Percentiles rank a stretch among this genome's conserved stretches.
These are phyloP conservation scores for Caerostris extrusa DNA, from an alignment of 1,140 invertebrate genomes.

Conservation along the genomic window DNA sequence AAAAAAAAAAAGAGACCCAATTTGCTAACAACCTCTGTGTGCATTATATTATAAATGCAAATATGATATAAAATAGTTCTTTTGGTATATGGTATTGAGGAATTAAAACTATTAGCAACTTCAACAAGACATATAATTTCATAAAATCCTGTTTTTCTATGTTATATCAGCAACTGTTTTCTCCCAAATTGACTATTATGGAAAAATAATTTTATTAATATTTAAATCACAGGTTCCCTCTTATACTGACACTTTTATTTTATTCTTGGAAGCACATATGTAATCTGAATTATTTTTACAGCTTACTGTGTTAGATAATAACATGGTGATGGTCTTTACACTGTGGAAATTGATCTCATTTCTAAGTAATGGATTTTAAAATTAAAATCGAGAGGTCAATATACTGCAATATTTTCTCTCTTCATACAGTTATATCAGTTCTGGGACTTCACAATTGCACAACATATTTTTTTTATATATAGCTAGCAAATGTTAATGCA, in stretches of 20 bases:
- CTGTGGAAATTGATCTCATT: not conserved
- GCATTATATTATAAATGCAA: not conserved
- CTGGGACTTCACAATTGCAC: conserved; percentile 66
- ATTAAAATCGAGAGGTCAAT: conserved; percentile 13
- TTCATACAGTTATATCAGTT: not conserved
- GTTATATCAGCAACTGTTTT: not conserved
- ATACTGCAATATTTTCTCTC: not conserved
- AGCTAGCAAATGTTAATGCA: conserved; percentile 61
- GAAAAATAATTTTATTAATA: conserved; percentile 31
- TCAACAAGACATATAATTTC: not conserved
- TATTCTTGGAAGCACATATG: conserved; percentile 43
- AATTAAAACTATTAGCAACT: not conserved
- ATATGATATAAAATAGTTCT: not conserved
- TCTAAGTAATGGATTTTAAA: not conserved
- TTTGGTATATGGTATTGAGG: not conserved
- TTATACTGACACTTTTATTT: not conserved
- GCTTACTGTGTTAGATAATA: not conserved
- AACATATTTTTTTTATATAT: conserved; percentile 6
- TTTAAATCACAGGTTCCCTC: not conserved
- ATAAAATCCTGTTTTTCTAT: conserved; percentile 13
- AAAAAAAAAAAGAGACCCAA: too few species aligned
- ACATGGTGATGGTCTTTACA: not conserved
- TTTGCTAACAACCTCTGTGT: too few species aligned
- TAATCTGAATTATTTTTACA: conserved; percentile 24
- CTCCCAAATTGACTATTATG: not conserved